phyloP scores from a whole-genome alignment of 2,888 invertebrate genomes.

The Apamea sordens region DNA sequence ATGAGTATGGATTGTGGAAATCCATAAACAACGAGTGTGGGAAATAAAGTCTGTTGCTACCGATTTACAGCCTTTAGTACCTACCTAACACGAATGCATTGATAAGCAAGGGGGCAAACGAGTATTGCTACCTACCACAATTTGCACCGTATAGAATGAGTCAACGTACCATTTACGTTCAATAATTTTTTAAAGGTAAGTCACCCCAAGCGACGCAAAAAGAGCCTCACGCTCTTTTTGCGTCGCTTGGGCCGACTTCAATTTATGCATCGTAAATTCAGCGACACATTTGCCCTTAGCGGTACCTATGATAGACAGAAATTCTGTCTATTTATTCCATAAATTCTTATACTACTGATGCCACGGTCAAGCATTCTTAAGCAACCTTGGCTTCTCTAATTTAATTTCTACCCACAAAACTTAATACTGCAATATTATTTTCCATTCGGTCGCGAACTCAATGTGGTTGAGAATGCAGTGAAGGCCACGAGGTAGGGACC shows the following conservation, averaged over 20 bases:
- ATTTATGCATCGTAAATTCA: background rate
- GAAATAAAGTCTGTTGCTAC: conserved; percentile 20
- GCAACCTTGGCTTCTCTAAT: background rate
- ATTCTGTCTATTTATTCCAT: background rate
- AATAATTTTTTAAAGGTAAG: background rate
- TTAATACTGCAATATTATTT: conserved; percentile 41
- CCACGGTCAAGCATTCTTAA: background rate
- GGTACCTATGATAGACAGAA: background rate
- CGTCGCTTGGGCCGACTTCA: too few species aligned
- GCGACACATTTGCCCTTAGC: background rate
- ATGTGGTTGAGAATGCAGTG: conserved; percentile 46
- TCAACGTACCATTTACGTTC: background rate
- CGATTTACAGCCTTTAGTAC: background rate
- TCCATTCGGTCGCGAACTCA: conserved; percentile 24
- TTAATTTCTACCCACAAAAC: conserved; percentile 36
- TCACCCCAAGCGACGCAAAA: too few species aligned
- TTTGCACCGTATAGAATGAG: background rate
- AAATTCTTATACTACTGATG: background rate
- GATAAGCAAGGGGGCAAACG: background rate
- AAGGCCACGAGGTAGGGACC: conserved; percentile 14
- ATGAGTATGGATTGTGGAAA: conserved; percentile 11
- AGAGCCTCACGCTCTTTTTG: too few species aligned
- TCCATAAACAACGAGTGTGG: conserved; percentile 28
- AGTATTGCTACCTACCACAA: background rate
- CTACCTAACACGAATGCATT: conserved; percentile 9